A percentile compares a stretch with the other conserved stretches of the same genome.
These are phyloP conservation scores for Halcyon malimbica DNA, from an alignment of 2,113 vertebrate genomes.

Conservation along the genomic window DNA sequence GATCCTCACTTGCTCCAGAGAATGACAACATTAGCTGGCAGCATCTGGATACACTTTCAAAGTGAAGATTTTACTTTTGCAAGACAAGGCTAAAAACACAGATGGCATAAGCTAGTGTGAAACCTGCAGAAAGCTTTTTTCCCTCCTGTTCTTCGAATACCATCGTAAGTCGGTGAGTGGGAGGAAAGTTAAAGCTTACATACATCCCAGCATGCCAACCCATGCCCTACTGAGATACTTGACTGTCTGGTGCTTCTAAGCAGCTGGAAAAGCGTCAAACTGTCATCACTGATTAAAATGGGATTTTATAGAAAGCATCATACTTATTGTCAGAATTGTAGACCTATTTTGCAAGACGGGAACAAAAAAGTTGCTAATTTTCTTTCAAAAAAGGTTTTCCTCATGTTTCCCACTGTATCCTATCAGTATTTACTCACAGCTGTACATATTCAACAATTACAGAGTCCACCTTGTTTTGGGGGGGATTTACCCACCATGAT, in stretches of 20 bases:
- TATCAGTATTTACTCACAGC: not conserved
- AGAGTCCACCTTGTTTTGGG: not conserved
- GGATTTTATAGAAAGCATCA: constrained; percentile 74
- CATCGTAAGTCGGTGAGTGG: not conserved
- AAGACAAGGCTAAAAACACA: constrained; percentile 40
- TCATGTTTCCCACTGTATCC: not conserved
- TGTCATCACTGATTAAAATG: constrained; percentile 81
- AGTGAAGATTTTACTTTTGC: constrained; percentile 50
- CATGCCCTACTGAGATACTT: constrained; percentile 71
- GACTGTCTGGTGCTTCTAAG: constrained; percentile 72
- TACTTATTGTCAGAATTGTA: constrained; percentile 59
- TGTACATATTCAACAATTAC: not conserved
- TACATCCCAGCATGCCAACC: constrained; percentile 73
- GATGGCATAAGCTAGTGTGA: constrained; percentile 47
- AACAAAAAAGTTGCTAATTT: not conserved
- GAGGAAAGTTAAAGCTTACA: constrained; percentile 69
- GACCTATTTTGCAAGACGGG: constrained; percentile 1
- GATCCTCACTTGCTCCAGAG: constrained; percentile 26
- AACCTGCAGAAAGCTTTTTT: constrained; percentile 19
- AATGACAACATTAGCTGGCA: constrained; percentile 35
- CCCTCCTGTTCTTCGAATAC: constrained; percentile 14
- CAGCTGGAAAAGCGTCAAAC: constrained; percentile 79
- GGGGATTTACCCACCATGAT: not conserved
- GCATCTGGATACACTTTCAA: constrained; percentile 34
- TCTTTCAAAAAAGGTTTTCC: not conserved